Evolutionary conservation across 2,888 invertebrate genomes (phyloP), one percentile per base, ranked within the genome.

Genomic region (Cremastobaeus sp.): DNA sequence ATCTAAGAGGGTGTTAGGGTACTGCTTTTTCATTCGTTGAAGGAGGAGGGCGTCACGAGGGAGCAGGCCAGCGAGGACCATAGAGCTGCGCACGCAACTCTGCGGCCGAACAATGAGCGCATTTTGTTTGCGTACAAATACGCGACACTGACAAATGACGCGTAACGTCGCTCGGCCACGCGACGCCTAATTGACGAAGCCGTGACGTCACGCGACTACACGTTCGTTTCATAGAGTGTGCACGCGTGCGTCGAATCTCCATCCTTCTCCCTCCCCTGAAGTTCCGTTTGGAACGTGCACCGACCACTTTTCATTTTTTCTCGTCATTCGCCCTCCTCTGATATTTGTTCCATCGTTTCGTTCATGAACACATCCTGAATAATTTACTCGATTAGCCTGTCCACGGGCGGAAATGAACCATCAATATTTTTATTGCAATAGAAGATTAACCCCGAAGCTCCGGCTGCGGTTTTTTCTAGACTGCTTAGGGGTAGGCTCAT

Each of bases 151-250:
- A 86, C 86, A 87, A 86, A 87, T 84, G 86, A 85, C 86, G 84
- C 86, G 84, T 82, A 83, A 76, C 83, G 81, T 78, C 76, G 84
- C 78, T 79, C 80, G 74, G 85, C 80, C 86, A 86, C 87, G 86
- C 82, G 86, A 84, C 86, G 82, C 79, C 86, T 87, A 87, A 87
- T 87, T 85, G 86, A 86, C 85, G 80, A 77, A 80, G 82, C 85
- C 86, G 86, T 86, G 86, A 86, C 86, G 86, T 86, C 86, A 85
- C 86, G 86, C 87, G 87, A 78, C 84, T 65, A 41, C 52, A 39
- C 60, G 62, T 57, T 43, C 41, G 11, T 8, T 25, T 9, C 39
- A 30, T 48, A n/a, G 9, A 55, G 18, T 9, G 57, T 9, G 18
- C 52, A 55, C 70, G 57, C 55, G 50, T 45, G 57, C 41, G 28